Evolutionary conservation across 2,888 invertebrate genomes (phyloP).

Genomic region (Conus canariensis): DNA sequence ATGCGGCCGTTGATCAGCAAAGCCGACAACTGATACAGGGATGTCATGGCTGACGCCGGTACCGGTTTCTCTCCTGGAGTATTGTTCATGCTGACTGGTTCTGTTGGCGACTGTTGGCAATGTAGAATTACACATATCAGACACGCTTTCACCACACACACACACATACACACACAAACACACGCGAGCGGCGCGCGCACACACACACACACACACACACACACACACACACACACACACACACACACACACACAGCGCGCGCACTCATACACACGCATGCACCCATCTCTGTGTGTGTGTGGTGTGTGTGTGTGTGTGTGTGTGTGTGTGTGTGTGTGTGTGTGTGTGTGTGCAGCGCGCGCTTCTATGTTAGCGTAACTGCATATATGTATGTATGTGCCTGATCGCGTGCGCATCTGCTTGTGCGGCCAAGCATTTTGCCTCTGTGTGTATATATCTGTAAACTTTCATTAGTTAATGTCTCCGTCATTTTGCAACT

Average conservation of each 20-base stretch:
- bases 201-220: not conserved
- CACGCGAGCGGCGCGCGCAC: too few species aligned
- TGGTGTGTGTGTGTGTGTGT: not conserved
- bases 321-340: constrained; percentile 8
- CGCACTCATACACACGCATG: too few species aligned
- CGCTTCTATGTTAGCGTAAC: not conserved
- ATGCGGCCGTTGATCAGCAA: constrained; percentile 49
- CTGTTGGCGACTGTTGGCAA: not conserved
- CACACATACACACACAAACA: too few species aligned
- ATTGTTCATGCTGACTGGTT: not conserved
- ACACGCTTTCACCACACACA: too few species aligned
- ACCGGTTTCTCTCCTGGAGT: constrained; percentile 41
- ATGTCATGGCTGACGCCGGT: constrained; percentile 51
- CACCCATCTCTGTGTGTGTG: too few species aligned
- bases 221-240: not conserved
- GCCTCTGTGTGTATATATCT: too few species aligned
- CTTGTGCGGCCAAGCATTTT: not conserved
- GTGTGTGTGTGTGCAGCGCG: not conserved
- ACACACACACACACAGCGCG: not conserved
- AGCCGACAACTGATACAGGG: constrained; percentile 55
- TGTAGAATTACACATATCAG: not conserved
- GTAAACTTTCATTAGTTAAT: too few species aligned
- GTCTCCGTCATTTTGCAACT: too few species aligned
- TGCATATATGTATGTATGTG: not conserved
- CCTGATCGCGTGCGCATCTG: not conserved